Percentiles rank a stretch among this genome's conserved stretches.
Evolutionary conservation across 2,888 invertebrate species (phyloP).

Genomic region (Kryphioiulus occultus): DNA sequence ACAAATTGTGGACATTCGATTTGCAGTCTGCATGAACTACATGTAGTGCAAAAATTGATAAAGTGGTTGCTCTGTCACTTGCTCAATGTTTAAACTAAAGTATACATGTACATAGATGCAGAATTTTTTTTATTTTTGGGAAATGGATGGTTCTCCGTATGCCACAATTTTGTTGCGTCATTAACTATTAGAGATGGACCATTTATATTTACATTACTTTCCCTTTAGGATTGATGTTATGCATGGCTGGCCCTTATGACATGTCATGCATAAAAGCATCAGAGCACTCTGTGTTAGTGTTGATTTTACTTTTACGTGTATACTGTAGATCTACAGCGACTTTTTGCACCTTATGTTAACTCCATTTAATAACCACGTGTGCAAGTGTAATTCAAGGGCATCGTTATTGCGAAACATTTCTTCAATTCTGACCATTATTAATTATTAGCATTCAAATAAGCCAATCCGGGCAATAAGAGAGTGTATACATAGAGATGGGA

Average conservation of each 20-base stretch:
- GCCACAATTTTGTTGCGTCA: too few species aligned
- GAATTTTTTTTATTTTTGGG: too few species aligned
- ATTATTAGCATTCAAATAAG: constrained; percentile 3
- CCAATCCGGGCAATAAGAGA: background rate
- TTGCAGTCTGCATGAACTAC: too few species aligned
- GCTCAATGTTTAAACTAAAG: too few species aligned
- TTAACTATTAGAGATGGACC: too few species aligned
- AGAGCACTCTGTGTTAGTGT: background rate
- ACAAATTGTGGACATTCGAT: background rate
- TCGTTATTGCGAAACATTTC: background rate
- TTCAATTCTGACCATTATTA: constrained; percentile 11
- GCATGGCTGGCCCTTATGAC: too few species aligned
- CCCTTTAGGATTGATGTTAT: too few species aligned
- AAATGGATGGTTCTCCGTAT: too few species aligned
- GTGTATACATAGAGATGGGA: background rate
- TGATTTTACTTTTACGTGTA: background rate
- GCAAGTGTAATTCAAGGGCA: background rate
- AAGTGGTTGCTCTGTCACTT: too few species aligned
- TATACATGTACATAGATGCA: too few species aligned
- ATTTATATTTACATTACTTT: too few species aligned
- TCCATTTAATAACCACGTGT: background rate
- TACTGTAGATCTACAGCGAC: background rate
- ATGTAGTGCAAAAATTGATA: background rate
- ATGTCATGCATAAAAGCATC: too few species aligned
- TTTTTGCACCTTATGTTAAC: background rate